Evolutionary conservation across 1,140 invertebrate genomes (phyloP).

Genomic region (Telenomus remus): DNA sequence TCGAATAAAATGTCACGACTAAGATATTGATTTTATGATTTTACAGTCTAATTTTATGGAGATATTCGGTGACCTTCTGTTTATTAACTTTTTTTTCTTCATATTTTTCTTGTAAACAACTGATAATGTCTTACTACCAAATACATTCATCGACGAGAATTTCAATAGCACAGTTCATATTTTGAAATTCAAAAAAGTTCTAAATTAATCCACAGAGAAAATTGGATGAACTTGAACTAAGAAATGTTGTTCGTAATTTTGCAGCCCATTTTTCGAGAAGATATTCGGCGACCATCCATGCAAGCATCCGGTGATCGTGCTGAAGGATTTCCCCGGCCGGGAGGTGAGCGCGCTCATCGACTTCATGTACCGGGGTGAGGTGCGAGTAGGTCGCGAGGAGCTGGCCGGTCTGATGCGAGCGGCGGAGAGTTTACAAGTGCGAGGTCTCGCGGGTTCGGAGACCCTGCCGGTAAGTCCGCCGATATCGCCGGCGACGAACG

Average conservation of each 20-base stretch:
- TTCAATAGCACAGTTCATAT: no score
- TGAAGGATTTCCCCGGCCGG: constrained; percentile 91
- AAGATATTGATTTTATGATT: no score
- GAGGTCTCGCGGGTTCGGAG: constrained; percentile 85
- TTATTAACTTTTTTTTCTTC: no score
- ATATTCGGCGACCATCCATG: constrained; percentile 94
- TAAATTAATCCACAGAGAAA: no score
- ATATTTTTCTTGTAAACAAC: no score
- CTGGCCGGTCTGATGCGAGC: constrained; percentile 87
- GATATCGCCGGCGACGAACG: constrained; percentile 76
- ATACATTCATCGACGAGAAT: no score
- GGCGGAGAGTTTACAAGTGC: constrained; percentile 88
- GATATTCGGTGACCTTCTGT: no score
- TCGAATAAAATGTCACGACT: no score
- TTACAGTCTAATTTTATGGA: no score
- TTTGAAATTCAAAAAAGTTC: no score
- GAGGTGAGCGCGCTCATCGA: constrained; percentile 91
- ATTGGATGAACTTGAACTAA: neutral
- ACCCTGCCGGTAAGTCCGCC: constrained; percentile 73
- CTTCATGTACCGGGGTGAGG: constrained; percentile 95
- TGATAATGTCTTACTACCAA: no score
- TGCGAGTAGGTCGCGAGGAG: constrained; percentile 89
- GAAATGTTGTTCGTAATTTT: constrained; percentile 54
- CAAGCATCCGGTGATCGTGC: constrained; percentile 92
- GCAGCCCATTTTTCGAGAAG: constrained; percentile 89